Evolutionary conservation across 2,888 invertebrate genomes (phyloP).

Genomic region (Quadroppia sp.): DNA sequence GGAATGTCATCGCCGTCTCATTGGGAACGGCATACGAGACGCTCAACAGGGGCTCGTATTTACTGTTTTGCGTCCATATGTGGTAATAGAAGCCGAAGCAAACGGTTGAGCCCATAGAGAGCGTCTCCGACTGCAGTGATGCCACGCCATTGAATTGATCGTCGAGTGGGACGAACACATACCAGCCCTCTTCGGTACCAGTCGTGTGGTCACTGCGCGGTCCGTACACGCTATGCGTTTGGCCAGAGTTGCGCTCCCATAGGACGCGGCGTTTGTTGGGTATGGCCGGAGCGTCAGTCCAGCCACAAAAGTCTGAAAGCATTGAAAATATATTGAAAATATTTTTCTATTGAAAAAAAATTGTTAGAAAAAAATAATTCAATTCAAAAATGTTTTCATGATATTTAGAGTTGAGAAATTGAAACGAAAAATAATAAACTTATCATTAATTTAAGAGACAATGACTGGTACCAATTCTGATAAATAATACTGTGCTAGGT

Average conservation of each 20-base stretch:
- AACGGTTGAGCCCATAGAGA: neutral
- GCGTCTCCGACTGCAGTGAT: slow-evolving; percentile 7
- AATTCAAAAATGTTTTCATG: too few species aligned
- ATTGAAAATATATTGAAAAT: neutral
- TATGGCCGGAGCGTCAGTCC: neutral
- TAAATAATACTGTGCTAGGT: too few species aligned
- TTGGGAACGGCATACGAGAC: neutral
- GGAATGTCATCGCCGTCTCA: neutral
- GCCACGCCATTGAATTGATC: neutral
- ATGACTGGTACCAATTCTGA: too few species aligned
- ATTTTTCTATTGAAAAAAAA: too few species aligned
- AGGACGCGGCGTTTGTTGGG: neutral
- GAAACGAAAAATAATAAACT: too few species aligned
- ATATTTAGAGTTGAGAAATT: too few species aligned
- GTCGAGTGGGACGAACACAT: slow-evolving; percentile 39
- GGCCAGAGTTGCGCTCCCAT: neutral
- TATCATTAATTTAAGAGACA: too few species aligned
- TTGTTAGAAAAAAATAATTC: too few species aligned
- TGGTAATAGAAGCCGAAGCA: slow-evolving; percentile 5
- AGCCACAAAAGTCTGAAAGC: neutral
- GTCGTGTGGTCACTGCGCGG: slow-evolving; percentile 37
- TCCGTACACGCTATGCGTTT: neutral
- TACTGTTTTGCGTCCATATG: neutral
- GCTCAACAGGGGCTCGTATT: neutral
- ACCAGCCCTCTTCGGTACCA: slow-evolving; percentile 44